phyloP scores from a whole-genome alignment of 1,140 invertebrate species.

The Anoplolepis gracilipes region DNA sequence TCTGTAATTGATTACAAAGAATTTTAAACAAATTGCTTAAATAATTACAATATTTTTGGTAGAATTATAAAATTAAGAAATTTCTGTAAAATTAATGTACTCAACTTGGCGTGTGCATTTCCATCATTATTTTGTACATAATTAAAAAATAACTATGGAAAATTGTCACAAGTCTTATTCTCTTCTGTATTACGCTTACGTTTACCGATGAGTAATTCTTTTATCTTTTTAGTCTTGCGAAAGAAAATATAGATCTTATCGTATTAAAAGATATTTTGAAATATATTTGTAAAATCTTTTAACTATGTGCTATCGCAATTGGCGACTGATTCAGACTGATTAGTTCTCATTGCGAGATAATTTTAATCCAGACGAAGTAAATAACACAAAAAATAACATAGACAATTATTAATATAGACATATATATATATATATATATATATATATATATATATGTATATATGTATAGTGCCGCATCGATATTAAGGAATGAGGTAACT shows the following conservation, averaged over 20 bases:
- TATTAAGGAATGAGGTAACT: conserved; percentile 52
- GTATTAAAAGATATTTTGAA: conserved; percentile 21
- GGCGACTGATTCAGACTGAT: conserved; percentile 8
- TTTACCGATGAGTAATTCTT: conserved; percentile 39
- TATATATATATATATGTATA: too few relatives aligned
- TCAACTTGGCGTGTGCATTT: conserved; percentile 7
- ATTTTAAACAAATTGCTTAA: conserved; percentile 10
- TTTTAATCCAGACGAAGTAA: conserved; percentile 1
- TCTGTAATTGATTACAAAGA: background rate
- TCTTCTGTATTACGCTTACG: conserved; percentile 40
- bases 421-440: too few relatives aligned
- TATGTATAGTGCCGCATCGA: conserved; percentile 40
- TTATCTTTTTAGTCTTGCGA: conserved; percentile 10
- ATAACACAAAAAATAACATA: background rate
- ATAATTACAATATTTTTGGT: background rate
- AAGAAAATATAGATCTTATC: conserved; percentile 24
- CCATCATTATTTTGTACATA: conserved; percentile 32
- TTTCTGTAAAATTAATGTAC: background rate
- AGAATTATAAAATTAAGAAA: background rate
- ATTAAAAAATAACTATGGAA: conserved; percentile 18
- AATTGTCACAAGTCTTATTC: conserved; percentile 52
- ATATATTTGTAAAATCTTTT: background rate
- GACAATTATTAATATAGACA: too few relatives aligned
- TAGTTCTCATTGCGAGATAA: conserved; percentile 35
- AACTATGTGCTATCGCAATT: conserved; percentile 18